These are phyloP conservation scores for Heliconius ismenius DNA, from an alignment of 2,888 invertebrate genomes.

Conservation along the genomic window DNA sequence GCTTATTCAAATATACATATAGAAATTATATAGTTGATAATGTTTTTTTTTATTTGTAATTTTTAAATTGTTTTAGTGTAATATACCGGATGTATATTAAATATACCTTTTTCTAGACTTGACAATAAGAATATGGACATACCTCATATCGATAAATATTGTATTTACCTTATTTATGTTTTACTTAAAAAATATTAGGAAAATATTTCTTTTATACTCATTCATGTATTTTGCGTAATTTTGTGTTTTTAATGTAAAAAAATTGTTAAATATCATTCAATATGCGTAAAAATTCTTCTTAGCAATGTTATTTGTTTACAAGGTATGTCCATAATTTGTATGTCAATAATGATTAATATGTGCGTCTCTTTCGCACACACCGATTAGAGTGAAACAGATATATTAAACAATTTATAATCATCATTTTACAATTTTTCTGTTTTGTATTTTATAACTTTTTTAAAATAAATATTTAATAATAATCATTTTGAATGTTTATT, in stretches of 20 bases:
- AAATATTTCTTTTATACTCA: neutral
- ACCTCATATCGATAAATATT: neutral
- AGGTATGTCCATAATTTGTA: slow-evolving; percentile 14
- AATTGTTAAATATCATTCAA: neutral
- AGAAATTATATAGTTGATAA: slow-evolving; percentile 67
- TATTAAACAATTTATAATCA: slow-evolving; percentile 27
- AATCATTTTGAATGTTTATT: neutral
- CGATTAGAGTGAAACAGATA: slow-evolving; percentile 32
- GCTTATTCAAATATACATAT: slow-evolving; percentile 75
- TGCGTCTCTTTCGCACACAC: slow-evolving; percentile 32
- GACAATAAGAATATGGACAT: slow-evolving; percentile 23
- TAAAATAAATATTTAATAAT: neutral
- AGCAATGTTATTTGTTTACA: neutral
- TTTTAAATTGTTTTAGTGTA: slow-evolving; percentile 54
- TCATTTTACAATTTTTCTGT: neutral
- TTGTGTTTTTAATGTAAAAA: no score
- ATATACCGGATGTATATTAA: slow-evolving; percentile 58
- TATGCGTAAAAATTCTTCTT: neutral
- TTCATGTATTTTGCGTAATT: neutral
- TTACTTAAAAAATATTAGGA: neutral
- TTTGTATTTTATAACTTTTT: neutral
- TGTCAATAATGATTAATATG: slow-evolving; percentile 1
- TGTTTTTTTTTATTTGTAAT: slow-evolving; percentile 57
- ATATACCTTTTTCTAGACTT: slow-evolving; percentile 53
- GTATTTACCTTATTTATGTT: neutral